Evolutionary conservation across 2,113 vertebrate species (phyloP), one percentile per base, ranked within the genome.

Genomic region (Epinephelus cyanopodus): DNA sequence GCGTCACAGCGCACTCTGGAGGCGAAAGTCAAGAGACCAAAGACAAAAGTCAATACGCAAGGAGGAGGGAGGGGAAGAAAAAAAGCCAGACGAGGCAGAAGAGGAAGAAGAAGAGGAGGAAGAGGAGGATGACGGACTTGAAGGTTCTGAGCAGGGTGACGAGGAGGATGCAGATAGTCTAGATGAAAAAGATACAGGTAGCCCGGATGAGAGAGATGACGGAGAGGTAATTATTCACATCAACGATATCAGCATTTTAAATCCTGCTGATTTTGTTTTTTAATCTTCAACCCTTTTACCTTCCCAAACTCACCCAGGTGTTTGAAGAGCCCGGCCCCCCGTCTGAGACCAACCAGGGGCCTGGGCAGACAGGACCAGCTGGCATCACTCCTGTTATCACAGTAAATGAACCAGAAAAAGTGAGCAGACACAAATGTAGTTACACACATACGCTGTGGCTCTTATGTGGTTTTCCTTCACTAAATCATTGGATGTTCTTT

Each of bases 1-100:
- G 92, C 94, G 96, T 14, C 95, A 96, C 92, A 96, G 92, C 70
- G 39, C 84, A 8, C 94, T 96, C 75, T 96, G 96, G 96, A 94
- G 94, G 83, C 85, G 93, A 42, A 96, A 93, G 82, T 96, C 95
- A 0, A 93, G 85, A 90, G 93, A 95, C 74, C 92, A 90, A 64
- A 90, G 83, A 81, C 89, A 54, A 37, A 90, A 88, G 74, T 90
- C 94, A 3, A 2, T 88, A 6, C 47, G 33, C 61, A 89, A 90
- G 2, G 87, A 87, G 29, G 64, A 89, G 19, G 68, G 33, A 5
- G 76, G 50, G 6, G 53, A 65, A 11, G 71, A 65, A 10, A 79
- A 27, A 47, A 70, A 87, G 52, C 10, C 68, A 48, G 63, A 50
- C 0, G 72, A 77, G 2, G 89, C 68, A 7, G 77, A 61, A 0